phyloP scores from a whole-genome alignment of 2,888 invertebrate genomes.

The Drymonia ruficornis region DNA sequence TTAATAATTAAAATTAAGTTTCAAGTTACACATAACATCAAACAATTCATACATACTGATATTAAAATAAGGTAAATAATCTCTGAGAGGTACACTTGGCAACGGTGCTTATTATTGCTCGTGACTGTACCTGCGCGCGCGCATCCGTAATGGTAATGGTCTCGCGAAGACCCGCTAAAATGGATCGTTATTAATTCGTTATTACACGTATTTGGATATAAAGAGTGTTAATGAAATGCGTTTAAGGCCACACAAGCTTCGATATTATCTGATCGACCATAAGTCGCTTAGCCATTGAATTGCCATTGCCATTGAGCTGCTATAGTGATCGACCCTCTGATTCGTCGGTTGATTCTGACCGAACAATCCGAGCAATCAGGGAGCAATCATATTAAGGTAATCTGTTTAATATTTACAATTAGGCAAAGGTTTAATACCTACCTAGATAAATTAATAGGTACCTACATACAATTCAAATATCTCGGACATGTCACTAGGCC shows the following conservation, averaged over 20 bases:
- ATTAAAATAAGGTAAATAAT: too few relatives aligned
- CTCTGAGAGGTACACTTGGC: too few relatives aligned
- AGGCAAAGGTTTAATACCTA: constrained; percentile 35
- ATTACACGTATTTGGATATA: constrained; percentile 2
- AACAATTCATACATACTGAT: too few relatives aligned
- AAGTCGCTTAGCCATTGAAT: too few relatives aligned
- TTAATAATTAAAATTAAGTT: too few relatives aligned
- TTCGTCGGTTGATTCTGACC: too few relatives aligned
- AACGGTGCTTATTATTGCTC: constrained; percentile 6
- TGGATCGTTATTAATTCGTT: constrained; percentile 33
- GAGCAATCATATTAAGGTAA: too few relatives aligned
- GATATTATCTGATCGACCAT: constrained; percentile 1
- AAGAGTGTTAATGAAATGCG: constrained; percentile 1
- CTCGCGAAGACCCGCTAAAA: constrained; percentile 21
- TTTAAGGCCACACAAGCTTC: not conserved
- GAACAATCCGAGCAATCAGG: too few relatives aligned
- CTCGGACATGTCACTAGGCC: constrained; percentile 27
- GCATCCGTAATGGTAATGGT: constrained; percentile 11
- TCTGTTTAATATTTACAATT: constrained; percentile 3
- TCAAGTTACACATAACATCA: too few relatives aligned
- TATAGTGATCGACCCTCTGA: too few relatives aligned
- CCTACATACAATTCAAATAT: constrained; percentile 24
- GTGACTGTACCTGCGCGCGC: constrained; percentile 26
- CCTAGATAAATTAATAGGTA: constrained; percentile 30
- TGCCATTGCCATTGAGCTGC: too few relatives aligned